Evolutionary conservation across 1,140 invertebrate genomes (phyloP), one percentile per base, ranked within the genome.

Genomic region (Argopecten irradians): DNA sequence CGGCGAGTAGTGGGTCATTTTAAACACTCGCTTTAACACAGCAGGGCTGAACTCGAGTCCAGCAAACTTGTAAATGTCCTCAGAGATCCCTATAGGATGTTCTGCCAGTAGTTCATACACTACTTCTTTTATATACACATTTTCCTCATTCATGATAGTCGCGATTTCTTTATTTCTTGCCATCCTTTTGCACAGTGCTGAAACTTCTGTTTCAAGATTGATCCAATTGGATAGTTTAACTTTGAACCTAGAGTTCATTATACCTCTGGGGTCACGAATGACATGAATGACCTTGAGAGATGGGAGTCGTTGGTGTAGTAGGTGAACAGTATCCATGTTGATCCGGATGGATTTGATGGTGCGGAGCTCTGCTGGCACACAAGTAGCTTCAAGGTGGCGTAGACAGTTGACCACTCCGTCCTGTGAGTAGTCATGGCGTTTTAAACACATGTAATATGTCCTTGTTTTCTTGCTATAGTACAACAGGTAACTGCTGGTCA

Each of bases 201-300:
- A 28, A 28, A 71, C 55, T 16, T 71, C 55, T 71, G 55, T 28
- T 3, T 28, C n/a, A 3, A 71, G 55, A 71, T 71, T 71, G n/a
- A 71, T 71, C 55, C 55, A 71, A 71, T 71, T 71, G n/a, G 55
- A 71, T 28, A 71, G 55, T 71, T 71, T 71, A n/a, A 71, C 55
- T n/a, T 71, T 71, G 55, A 71, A 8, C 55, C 55, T 71, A 28
- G 55, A 71, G 16, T 71, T 71, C 55, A 71, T 71, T 1, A 71
- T 28, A 71, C 55, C 55, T 71, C 55, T 71, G 22, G 55, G 55
- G 55, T 71, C 55, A 71, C 55, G 55, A 11, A 71, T 16, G n/a
- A 71, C 55, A n/a, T 71, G 55, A 71, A 71, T 71, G 55, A 71
- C 55, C 55, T 71, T 71, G 22, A 71, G 55, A 71, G 7, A 71